Evolutionary conservation across 2,113 vertebrate genomes (phyloP).

Genomic region (Sebastes fasciatus): DNA sequence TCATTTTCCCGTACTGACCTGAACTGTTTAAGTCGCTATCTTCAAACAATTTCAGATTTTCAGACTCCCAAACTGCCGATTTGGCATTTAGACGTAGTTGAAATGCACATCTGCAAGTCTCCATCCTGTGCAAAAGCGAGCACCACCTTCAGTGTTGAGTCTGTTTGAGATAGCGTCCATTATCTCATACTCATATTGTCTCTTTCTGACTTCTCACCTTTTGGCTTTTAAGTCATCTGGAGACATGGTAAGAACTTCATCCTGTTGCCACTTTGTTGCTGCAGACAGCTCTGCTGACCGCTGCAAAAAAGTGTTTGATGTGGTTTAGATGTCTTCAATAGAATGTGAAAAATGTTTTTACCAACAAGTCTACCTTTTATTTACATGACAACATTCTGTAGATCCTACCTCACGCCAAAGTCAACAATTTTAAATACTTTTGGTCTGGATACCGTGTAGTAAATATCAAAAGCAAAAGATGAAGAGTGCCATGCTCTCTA

Average conservation of each 20-base stretch:
- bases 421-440: background rate
- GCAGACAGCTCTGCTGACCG: background rate
- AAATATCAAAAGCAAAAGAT: constrained; percentile 5
- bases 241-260: constrained; percentile 40
- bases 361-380: background rate
- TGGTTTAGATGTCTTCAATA: background rate
- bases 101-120: background rate
- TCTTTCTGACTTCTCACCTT: constrained; percentile 28
- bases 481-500: background rate
- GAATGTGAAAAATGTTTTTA: background rate
- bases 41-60: background rate
- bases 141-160: background rate
- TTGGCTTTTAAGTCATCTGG: constrained; percentile 40
- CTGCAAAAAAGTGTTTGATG: background rate
- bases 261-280: background rate
- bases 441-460: background rate
- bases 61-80: background rate
- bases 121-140: background rate
- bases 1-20: background rate
- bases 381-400: background rate
- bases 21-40: background rate
- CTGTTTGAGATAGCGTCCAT: background rate
- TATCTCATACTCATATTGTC: constrained; percentile 1
- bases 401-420: background rate
- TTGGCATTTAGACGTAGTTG: background rate